Conservation (phyloP, 2,113 vertebrate genomes). For the Columbina picui region DNA sequence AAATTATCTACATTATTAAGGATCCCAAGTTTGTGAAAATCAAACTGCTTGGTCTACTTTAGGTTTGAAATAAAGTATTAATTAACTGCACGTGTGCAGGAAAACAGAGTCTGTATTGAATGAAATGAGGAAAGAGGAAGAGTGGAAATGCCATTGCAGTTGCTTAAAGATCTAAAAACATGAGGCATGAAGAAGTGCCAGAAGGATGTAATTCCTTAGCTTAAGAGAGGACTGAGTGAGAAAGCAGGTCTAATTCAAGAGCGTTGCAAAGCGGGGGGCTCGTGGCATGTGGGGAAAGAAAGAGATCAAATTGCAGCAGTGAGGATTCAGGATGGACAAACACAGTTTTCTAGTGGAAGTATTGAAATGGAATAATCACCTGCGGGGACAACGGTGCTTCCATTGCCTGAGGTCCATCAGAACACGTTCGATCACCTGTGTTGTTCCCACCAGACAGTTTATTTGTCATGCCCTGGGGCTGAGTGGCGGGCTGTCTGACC, state of each 20-base stretch:
- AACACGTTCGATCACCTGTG: background rate
- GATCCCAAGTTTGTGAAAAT: background rate
- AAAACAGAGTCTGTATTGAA: background rate
- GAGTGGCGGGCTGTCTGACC: background rate
- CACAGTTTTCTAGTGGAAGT: background rate
- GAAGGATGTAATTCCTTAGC: background rate
- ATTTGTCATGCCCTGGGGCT: background rate
- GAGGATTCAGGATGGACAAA: background rate
- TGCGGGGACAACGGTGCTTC: background rate
- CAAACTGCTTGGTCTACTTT: background rate
- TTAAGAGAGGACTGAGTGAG: background rate
- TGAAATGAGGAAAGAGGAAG: background rate
- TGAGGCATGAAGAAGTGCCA: background rate
- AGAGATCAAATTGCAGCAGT: background rate
- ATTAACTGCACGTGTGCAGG: background rate
- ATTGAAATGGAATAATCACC: background rate
- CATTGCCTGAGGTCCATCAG: background rate
- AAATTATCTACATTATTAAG: background rate
- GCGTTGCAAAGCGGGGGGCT: background rate
- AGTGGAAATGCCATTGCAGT: background rate
- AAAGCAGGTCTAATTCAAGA: background rate
- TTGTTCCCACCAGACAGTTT: background rate
- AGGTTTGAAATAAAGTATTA: slow-evolving; percentile 17
- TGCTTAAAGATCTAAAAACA: background rate
- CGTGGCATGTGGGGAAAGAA: background rate